Conservation (phyloP, 2,888 invertebrate species). For the Galeruca laticollis region DNA sequence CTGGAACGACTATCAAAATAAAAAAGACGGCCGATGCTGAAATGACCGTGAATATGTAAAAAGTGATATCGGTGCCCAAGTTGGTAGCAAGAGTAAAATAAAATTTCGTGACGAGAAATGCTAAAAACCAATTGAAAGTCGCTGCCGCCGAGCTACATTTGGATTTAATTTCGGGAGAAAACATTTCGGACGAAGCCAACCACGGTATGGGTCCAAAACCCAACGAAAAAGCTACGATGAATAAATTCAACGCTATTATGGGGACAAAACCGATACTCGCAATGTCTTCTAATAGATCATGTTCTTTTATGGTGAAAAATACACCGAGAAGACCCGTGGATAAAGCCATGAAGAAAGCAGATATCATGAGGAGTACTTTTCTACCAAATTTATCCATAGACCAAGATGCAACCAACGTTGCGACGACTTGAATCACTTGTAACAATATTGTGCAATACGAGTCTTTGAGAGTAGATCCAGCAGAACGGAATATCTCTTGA, state of each 20-base stretch:
- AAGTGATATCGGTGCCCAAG: constrained; percentile 75
- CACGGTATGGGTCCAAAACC: constrained; percentile 91
- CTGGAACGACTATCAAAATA: constrained; percentile 62
- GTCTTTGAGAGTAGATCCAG: constrained; percentile 71
- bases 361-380: constrained; percentile 79
- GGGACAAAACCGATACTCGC: constrained; percentile 79
- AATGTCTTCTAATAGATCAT: constrained; percentile 63
- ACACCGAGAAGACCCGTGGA: constrained; percentile 77
- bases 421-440: constrained; percentile 83
- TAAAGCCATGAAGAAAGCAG: constrained; percentile 78
- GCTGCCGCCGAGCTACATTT: constrained; percentile 83
- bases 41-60: constrained; percentile 80
- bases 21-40: constrained; percentile 76
- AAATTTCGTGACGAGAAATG: constrained; percentile 83
- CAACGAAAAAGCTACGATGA: constrained; percentile 83
- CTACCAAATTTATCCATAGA: constrained; percentile 86
- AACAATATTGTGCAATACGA: constrained; percentile 66
- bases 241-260: constrained; percentile 77
- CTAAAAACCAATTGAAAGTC: constrained; percentile 86
- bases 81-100: constrained; percentile 71
- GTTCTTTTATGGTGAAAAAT: constrained; percentile 72
- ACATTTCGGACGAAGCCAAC: constrained; percentile 87
- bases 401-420: constrained; percentile 79
- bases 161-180: constrained; percentile 83
- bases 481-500: constrained; percentile 76